Evolutionary conservation across 1,140 invertebrate genomes (phyloP), one percentile per base, ranked within the genome.

Genomic region (Cydia strobilella): DNA sequence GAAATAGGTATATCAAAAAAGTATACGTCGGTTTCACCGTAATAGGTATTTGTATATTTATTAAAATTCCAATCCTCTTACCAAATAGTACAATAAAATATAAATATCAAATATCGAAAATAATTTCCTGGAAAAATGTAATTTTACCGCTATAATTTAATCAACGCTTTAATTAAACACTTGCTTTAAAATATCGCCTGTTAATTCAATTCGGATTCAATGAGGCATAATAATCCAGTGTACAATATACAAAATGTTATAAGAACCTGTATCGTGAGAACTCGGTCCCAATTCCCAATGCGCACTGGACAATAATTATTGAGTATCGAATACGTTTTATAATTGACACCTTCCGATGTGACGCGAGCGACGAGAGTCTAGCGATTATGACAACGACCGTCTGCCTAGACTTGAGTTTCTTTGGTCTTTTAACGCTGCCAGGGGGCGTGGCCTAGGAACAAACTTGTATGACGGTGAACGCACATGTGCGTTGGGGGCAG

Each of bases 261-360:
- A 69, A 42, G 42, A 69, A 69, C 65, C 65, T 18, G 65, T 69
- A 35, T 35, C 65, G n/a, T 69, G 65, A 35, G 65, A 69, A 69
- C 65, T 69, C 35, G 13, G 27, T 35, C 65, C 15, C 35, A 69
- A 59, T 59, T 35, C 65, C 15, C 35, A 69, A 59, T 59, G 65
- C 15, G 65, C 65, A 76, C 79, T 77, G 75, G 66, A 75, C 73
- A 75, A 80, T 80, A 77, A 82, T 80, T 79, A 81, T 75, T 65
- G 74, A 77, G 75, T 83, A 74, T 79, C 74, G 74, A 76, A 65
- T 75, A 66, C 74, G 73, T 69, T 78, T 72, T 77, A 75, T 84
- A 84, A 82, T 84, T 84, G 82, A 84, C 77, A 78, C 72, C 77
- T 82, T 84, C 75, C 74, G 51, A 73, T 74, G 77, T 74, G 79